These are phyloP conservation scores for Scytalopus superciliaris DNA, from an alignment of 2,113 vertebrate species.

Conservation along the genomic window DNA sequence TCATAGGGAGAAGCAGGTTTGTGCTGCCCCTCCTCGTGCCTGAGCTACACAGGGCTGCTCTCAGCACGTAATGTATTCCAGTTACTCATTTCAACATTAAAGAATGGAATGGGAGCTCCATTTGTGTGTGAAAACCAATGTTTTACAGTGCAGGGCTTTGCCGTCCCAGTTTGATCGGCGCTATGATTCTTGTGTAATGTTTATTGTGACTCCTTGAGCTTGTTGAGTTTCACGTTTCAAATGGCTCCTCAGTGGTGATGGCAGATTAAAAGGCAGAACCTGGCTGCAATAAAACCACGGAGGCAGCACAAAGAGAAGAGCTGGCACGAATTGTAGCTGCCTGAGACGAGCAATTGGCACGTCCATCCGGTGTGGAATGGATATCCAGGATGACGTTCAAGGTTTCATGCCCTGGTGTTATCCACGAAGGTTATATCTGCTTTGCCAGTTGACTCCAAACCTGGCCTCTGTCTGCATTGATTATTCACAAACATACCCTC, in stretches of 20 bases:
- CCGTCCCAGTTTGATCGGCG: background rate
- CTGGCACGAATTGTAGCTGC: background rate
- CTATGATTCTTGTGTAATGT: background rate
- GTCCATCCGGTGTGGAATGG: accelerated
- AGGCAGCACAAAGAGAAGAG: background rate
- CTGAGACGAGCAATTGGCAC: background rate
- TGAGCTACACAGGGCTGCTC: background rate
- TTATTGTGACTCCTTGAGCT: background rate
- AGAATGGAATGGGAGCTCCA: background rate
- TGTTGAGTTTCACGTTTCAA: background rate
- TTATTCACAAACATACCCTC: background rate
- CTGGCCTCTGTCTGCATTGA: background rate
- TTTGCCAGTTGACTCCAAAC: background rate
- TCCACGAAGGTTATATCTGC: background rate
- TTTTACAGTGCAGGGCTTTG: constrained; percentile 1
- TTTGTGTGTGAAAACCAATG: constrained; percentile 42
- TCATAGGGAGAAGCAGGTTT: background rate
- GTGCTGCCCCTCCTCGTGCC: background rate
- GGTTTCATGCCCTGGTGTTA: background rate
- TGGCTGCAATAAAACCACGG: background rate
- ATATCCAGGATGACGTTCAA: accelerated
- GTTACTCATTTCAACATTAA: background rate
- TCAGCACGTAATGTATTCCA: background rate
- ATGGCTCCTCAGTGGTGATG: background rate
- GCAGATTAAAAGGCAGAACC: background rate